Evolutionary conservation across 1,140 invertebrate genomes (phyloP).

Genomic region (Drosophila auraria): DNA sequence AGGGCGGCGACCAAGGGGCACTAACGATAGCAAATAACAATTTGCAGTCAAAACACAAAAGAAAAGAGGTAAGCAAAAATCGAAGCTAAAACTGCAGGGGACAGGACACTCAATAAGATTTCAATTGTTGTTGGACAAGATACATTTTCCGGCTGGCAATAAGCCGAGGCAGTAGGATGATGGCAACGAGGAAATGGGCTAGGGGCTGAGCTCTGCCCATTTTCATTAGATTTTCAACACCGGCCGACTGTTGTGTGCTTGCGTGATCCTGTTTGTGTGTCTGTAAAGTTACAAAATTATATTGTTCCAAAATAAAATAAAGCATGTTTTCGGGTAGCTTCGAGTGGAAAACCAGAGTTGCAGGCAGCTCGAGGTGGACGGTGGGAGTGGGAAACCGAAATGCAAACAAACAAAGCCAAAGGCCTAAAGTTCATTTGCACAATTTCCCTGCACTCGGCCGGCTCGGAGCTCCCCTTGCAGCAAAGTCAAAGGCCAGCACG

Average conservation of each 20-base stretch:
- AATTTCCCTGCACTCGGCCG: slow-evolving; percentile 52
- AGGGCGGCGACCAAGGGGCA: slow-evolving; percentile 1
- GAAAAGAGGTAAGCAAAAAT: slow-evolving; percentile 56
- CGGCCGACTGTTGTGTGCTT: slow-evolving; percentile 14
- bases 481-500: slow-evolving; percentile 76
- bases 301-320: slow-evolving; percentile 81
- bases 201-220: slow-evolving; percentile 43
- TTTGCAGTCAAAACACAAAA: slow-evolving; percentile 70
- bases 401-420: slow-evolving; percentile 81
- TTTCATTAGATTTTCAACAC: slow-evolving; percentile 75
- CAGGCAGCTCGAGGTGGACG: slow-evolving; percentile 22
- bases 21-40: slow-evolving; percentile 66
- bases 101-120: slow-evolving; percentile 68
- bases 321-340: slow-evolving; percentile 65
- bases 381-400: slow-evolving; percentile 65
- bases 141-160: slow-evolving; percentile 18
- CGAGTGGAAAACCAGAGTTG: slow-evolving; percentile 17
- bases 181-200: neutral
- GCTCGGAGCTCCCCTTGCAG: slow-evolving; percentile 38
- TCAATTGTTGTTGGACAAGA: slow-evolving; percentile 64
- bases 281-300: slow-evolving; percentile 79
- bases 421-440: slow-evolving; percentile 84
- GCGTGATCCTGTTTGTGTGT: slow-evolving; percentile 27
- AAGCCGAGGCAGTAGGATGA: slow-evolving; percentile 13
- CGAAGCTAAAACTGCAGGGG: slow-evolving; percentile 38